Percentiles rank a stretch among this genome's conserved stretches.
These are phyloP conservation scores for Otus sunia DNA, from an alignment of 2,113 vertebrate genomes.

Conservation along the genomic window DNA sequence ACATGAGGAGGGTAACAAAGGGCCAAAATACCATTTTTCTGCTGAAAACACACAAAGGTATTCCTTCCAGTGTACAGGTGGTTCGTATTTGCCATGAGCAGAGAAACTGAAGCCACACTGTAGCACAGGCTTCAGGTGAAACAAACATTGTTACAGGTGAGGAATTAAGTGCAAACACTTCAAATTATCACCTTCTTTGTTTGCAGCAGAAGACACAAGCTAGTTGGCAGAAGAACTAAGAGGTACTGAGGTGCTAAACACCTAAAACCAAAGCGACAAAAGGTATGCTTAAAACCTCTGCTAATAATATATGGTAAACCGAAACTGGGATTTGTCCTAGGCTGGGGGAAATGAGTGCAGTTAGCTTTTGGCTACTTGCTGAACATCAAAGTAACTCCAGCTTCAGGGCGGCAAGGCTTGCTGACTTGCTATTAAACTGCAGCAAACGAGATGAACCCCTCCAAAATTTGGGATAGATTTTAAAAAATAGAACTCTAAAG, in stretches of 20 bases:
- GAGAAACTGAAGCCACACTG: neutral
- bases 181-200: neutral
- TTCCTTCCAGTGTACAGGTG: neutral
- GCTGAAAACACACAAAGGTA: neutral
- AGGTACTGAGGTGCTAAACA: neutral
- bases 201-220: neutral
- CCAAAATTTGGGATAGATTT: neutral
- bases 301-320: neutral
- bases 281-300: neutral
- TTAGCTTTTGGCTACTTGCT: neutral
- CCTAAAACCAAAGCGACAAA: neutral
- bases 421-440: neutral
- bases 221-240: neutral
- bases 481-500: neutral
- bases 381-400: neutral
- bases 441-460: neutral
- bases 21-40: neutral
- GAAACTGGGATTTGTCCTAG: neutral
- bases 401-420: neutral
- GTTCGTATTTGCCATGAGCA: neutral
- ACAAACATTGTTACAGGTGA: neutral
- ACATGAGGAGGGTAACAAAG: neutral
- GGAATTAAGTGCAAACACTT: neutral
- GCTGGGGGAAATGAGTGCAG: neutral
- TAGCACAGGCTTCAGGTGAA: neutral